Evolutionary conservation across 2,888 invertebrate genomes (phyloP).

Genomic region (Tineola bisselliella): DNA sequence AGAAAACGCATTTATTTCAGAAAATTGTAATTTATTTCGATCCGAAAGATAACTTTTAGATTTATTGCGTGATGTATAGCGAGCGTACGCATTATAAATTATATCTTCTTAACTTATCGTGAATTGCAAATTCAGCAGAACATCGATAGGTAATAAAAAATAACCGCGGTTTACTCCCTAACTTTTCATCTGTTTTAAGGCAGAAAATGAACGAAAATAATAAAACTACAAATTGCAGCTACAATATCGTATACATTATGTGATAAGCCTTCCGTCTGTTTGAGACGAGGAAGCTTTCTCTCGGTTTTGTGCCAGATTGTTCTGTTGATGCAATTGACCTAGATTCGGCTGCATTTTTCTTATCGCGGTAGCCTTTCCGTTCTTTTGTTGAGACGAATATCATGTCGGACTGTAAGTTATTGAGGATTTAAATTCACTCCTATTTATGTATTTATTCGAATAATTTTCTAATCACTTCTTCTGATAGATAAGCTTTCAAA

Average conservation of each 20-base stretch:
- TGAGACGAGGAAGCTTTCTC: background rate
- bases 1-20: no score
- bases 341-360: slow-evolving; percentile 8
- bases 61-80: no score
- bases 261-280: background rate
- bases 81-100: no score
- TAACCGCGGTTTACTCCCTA: no score
- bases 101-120: no score
- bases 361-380: background rate
- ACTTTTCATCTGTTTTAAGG: no score
- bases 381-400: background rate
- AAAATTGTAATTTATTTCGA: no score
- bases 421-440: background rate
- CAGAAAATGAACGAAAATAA: no score
- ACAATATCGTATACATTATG: background rate
- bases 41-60: no score
- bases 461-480: background rate
- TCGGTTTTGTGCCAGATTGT: slow-evolving; percentile 4
- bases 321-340: slow-evolving; percentile 10
- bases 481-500: background rate
- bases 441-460: no score
- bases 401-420: background rate
- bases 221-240: background rate
- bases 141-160: no score
- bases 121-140: no score